These are phyloP conservation scores for Galagoides demidoff DNA, from an alignment of 2,797 vertebrate genomes.

Conservation along the genomic window DNA sequence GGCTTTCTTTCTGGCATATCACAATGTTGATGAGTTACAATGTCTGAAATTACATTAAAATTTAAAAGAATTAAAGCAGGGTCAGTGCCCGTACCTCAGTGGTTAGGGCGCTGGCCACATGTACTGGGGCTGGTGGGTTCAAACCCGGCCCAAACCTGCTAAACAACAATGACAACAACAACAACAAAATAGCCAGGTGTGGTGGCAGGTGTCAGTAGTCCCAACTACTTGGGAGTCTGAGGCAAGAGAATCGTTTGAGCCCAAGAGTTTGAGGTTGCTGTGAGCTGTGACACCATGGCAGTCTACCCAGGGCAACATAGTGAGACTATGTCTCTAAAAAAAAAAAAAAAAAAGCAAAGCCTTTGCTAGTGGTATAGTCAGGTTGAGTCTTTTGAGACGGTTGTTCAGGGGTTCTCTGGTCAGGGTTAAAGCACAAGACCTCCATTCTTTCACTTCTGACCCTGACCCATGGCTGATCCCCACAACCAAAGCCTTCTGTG, in stretches of 20 bases:
- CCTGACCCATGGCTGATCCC: background rate
- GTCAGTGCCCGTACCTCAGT: too few relatives aligned
- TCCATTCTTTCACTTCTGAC: background rate
- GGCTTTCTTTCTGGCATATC: background rate
- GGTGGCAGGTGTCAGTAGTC: too few relatives aligned
- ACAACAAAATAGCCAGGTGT: too few relatives aligned
- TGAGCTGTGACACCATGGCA: too few relatives aligned
- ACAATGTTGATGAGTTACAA: constrained; percentile 81
- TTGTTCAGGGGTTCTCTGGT: background rate
- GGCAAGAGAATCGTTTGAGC: too few relatives aligned
- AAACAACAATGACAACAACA: too few relatives aligned
- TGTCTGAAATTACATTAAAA: constrained; percentile 85
- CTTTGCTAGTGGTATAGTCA: constrained; percentile 28
- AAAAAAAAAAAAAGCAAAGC: constrained; percentile 40
- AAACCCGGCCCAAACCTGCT: too few relatives aligned
- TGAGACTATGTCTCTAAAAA: background rate
- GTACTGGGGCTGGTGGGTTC: too few relatives aligned
- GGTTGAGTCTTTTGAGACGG: background rate
- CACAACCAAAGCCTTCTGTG: background rate
- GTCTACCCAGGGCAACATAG: too few relatives aligned
- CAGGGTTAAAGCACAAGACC: background rate
- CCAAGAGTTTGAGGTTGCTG: too few relatives aligned
- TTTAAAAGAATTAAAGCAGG: background rate
- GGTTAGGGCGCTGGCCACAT: too few relatives aligned
- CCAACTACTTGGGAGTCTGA: too few relatives aligned